Evolutionary conservation across 2,113 vertebrate genomes (phyloP).

Genomic region (Piprites chloris): DNA sequence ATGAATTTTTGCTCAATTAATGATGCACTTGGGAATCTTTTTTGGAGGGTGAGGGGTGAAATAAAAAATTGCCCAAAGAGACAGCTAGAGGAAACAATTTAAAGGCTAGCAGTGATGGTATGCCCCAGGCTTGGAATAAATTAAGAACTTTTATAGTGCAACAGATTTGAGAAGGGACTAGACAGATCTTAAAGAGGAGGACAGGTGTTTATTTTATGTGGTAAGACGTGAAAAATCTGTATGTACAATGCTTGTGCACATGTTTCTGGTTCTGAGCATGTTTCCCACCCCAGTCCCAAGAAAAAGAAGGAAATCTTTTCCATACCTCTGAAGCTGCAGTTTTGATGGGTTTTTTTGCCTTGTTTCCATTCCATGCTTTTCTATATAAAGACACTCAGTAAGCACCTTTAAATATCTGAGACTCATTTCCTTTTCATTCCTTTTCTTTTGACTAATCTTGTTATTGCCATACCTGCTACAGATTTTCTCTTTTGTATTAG

Average conservation of each 20-base stretch:
- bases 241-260: neutral
- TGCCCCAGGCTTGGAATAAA: neutral
- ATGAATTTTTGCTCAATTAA: neutral
- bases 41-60: neutral
- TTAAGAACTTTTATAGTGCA: neutral
- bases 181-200: neutral
- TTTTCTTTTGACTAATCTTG: neutral
- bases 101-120: neutral
- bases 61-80: neutral
- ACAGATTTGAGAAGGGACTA: neutral
- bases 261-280: neutral
- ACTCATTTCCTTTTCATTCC: neutral
- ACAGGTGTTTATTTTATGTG: neutral
- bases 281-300: rapidly evolving
- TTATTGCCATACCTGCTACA: neutral
- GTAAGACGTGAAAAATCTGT: neutral
- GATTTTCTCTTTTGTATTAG: neutral
- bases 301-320: neutral
- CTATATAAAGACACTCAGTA: neutral
- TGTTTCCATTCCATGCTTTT: neutral
- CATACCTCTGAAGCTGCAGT: neutral
- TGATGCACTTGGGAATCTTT: neutral
- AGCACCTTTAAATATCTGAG: neutral
- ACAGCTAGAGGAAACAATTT: neutral
- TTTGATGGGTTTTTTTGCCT: neutral